Conservation (phyloP, 2,797 vertebrate genomes). For the Mionectes olivaceus region DNA sequence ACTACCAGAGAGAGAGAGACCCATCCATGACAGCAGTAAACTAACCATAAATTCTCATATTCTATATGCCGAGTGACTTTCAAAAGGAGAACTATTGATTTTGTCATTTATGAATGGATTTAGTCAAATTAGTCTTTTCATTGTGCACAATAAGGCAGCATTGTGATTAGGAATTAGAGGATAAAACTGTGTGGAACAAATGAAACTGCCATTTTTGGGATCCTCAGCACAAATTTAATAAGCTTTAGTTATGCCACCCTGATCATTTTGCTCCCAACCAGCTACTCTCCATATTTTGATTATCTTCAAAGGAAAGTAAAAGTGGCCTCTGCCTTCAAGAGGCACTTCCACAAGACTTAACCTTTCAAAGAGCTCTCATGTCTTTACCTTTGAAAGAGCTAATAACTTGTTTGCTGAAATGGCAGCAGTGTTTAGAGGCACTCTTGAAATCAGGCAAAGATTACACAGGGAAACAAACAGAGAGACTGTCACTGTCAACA, state of each 20-base stretch:
- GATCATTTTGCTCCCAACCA: conserved; percentile 65
- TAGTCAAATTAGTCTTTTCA: conserved; percentile 76
- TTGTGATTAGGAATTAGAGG: conserved; percentile 69
- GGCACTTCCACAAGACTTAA: conserved; percentile 56
- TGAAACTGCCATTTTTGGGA: conserved; percentile 47
- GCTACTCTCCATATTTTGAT: conserved; percentile 53
- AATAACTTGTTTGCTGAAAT: conserved; percentile 55
- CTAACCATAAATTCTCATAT: conserved; percentile 67
- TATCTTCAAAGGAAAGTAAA: conserved; percentile 67
- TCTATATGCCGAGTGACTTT: conserved; percentile 69
- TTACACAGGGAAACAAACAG: conserved; percentile 52
- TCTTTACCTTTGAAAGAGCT: conserved; percentile 52
- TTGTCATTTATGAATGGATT: conserved; percentile 70
- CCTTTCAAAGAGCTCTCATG: conserved; percentile 49
- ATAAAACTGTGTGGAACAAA: conserved; percentile 64
- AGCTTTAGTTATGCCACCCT: conserved; percentile 58
- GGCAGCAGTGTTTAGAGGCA: conserved; percentile 44
- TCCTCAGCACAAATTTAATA: conserved; percentile 70
- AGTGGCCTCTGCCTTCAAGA: conserved; percentile 57
- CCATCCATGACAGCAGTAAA: conserved; percentile 76
- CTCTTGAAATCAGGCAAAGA: conserved; percentile 67
- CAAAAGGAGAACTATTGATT: conserved; percentile 74
- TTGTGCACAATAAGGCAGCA: conserved; percentile 49
- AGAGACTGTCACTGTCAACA: conserved; percentile 38
- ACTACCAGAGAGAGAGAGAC: conserved; percentile 69